Evolutionary conservation across 2,797 vertebrate genomes (phyloP), one percentile per base, ranked within the genome.

Genomic region (Eremophila alpestris): DNA sequence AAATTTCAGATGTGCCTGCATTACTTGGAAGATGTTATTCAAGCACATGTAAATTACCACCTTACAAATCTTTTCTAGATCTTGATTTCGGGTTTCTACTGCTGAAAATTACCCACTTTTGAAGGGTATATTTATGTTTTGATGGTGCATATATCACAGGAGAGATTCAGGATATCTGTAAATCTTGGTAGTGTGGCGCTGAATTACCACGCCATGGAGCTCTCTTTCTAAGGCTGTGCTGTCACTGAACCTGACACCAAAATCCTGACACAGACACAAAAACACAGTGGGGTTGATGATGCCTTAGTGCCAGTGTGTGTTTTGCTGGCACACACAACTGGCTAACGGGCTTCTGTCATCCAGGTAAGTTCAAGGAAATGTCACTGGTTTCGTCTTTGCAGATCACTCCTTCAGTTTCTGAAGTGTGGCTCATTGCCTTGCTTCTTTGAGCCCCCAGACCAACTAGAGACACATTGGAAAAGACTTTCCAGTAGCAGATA

Each of bases 141-240:
- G 24, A 43, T 73, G 34, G 29, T 43, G 20, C 5, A 21, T n/a
- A 3, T 64, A 20, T 68, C 46, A 59, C 40, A 78, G 65, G 32
- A 78, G 51, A 62, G 27, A 71, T 26, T 15, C 24, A 68, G 43
- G 43, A 62, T 46, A 41, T 26, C 54, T 48, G n/a, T 58, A 91
- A 83, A 68, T 75, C 11, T 69, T 68, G 59, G 16, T 54, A 41
- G 32, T 27, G 49, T 32, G 16, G 34, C 8, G 2, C 23, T 43
- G 63, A 89, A 34, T 64, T 54, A 51, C 11, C 0, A 0, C n/a
- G 45, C 32, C 0, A 0, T 24, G 45, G 26, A 63, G 5, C 4
- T 84, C 27, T 65, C 54, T 65, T 82, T 84, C 48, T 18, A 34
- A 22, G 8, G 30, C 21, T 4, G 7, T 7, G 17, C 24, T 81